Conservation (phyloP, 2,113 vertebrate genomes). For the Propithecus coquereli region DNA sequence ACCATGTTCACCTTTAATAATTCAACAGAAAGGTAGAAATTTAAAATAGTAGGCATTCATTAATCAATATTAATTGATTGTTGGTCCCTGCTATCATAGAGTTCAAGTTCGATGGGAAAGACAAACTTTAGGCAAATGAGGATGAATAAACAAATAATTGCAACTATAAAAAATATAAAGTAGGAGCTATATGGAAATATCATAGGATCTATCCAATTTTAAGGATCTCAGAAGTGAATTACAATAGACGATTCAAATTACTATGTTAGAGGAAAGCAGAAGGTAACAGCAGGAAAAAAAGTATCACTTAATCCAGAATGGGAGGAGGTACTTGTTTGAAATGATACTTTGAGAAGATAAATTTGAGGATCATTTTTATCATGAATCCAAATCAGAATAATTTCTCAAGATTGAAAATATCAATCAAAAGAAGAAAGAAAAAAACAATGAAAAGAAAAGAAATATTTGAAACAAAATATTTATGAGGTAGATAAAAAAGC, state of each 20-base stretch:
- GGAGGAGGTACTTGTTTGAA: neutral
- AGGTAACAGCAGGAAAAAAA: accelerated
- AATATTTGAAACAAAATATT: neutral
- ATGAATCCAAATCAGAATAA: neutral
- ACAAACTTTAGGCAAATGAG: neutral
- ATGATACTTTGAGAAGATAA: neutral
- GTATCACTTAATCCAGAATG: neutral
- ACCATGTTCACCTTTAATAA: constrained; percentile 20
- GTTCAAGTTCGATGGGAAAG: neutral
- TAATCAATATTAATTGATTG: constrained; percentile 25
- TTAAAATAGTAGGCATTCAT: neutral
- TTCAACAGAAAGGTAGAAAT: neutral
- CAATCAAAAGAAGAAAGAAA: neutral
- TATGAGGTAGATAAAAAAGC: neutral
- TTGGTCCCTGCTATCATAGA: neutral
- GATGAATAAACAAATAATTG: neutral
- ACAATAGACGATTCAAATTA: neutral
- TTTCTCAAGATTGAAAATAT: neutral
- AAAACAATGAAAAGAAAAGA: neutral
- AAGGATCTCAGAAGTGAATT: neutral
- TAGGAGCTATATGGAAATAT: neutral
- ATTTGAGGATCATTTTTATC: neutral
- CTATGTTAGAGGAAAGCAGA: neutral
- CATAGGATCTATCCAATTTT: neutral
- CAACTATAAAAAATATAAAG: neutral